Evolutionary conservation across 2,888 invertebrate species (phyloP), one percentile per base, ranked within the genome.

Genomic region (Stenichneumon culpator): DNA sequence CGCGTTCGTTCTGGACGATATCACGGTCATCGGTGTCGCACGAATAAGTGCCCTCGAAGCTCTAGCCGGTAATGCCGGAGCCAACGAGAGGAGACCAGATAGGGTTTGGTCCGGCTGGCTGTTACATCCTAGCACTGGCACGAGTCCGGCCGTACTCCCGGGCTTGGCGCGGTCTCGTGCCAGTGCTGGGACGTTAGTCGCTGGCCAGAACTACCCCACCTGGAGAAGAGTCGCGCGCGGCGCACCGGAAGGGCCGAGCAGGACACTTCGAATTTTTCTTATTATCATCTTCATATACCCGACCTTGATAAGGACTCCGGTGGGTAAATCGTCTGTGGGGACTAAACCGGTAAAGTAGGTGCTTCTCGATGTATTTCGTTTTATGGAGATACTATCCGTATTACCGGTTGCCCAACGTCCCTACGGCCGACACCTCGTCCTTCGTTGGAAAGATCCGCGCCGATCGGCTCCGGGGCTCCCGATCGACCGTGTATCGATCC

Each of bases 21-120:
- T 78, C 81, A 84, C 84, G 81, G 69, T 84, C 78, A 73, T 84
- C 77, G 73, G 81, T 78, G 81, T 81, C 81, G 81, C 78, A 84
- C 78, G 84, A 80, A 65, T 80, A 80, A 79, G 67, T 77, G 25
- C 79, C 25, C 14, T 57, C 25, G 25, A 47, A n/a, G 22, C 57
- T 74, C 32, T 65, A 5, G 36, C 36, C 36, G 28, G 6, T 36
- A 36, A 57, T 11, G 22, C 39, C 36, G 22, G 25, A 57, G 22
- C 14, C 11, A 4, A 57, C 3, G 57, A 25, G 44, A 47, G 44
- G 16, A 47, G 39, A 11, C 39, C 39, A 39, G 44, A 47, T 16
- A 16, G 44, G 44, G 5, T 4, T 47, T 47, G 44, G 44, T 47
- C 44, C 16, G 44, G 44, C 44, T 3, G 16, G 44, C 44, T 16